A percentile compares a stretch with the other conserved stretches of the same genome.
These are phyloP conservation scores for Lottia gigantea DNA, from an alignment of 2,888 invertebrate species.

Conservation along the genomic window DNA sequence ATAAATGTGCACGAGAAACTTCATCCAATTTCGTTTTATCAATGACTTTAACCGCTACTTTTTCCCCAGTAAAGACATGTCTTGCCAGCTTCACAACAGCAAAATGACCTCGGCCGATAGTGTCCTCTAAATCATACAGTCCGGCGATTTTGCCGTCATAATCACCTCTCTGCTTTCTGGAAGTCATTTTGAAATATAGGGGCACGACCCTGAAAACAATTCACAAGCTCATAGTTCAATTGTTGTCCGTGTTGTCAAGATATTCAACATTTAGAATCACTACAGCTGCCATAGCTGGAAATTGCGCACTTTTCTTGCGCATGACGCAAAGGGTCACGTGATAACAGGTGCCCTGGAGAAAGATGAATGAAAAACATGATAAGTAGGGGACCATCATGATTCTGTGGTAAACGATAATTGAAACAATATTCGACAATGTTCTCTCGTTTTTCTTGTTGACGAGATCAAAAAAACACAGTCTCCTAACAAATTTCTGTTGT, in stretches of 20 bases:
- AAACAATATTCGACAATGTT: too few species aligned
- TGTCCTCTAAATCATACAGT: constrained; percentile 96
- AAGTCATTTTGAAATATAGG: constrained; percentile 39
- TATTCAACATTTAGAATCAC: constrained; percentile 6
- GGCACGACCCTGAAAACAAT: constrained; percentile 4
- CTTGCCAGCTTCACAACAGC: constrained; percentile 97
- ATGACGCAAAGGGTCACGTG: constrained; percentile 51
- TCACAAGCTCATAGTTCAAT: constrained; percentile 10
- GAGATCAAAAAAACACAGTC: too few species aligned
- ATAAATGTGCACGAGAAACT: constrained; percentile 91
- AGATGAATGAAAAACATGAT: too few species aligned
- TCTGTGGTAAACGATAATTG: too few species aligned
- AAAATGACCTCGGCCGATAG: constrained; percentile 97
- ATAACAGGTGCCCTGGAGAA: constrained; percentile 12
- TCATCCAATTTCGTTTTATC: constrained; percentile 98
- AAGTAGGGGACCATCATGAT: too few species aligned
- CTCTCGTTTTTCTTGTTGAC: too few species aligned
- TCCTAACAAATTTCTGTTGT: too few species aligned
- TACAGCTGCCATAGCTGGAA: constrained; percentile 34
- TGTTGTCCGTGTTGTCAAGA: constrained; percentile 10
- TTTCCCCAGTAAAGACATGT: constrained; percentile 98
- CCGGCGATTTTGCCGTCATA: constrained; percentile 73
- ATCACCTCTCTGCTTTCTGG: constrained; percentile 50
- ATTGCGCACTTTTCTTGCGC: constrained; percentile 53
- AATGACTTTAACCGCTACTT: constrained; percentile 96